phyloP scores from a whole-genome alignment of 2,113 vertebrate genomes.

The Psittacus erithacus region DNA sequence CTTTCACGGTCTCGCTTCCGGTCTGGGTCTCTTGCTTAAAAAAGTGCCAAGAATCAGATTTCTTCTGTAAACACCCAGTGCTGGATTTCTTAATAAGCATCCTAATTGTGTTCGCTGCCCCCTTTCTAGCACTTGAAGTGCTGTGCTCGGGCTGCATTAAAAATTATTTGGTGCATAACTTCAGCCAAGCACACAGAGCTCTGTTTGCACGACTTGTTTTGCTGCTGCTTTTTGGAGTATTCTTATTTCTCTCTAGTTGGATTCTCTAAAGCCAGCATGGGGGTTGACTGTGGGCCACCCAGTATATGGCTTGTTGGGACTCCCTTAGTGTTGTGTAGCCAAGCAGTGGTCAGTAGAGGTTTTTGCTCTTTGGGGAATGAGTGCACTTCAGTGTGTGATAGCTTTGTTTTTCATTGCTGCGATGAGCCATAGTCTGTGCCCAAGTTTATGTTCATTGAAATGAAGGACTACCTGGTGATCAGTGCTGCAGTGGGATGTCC shows the following conservation, averaged over 20 bases:
- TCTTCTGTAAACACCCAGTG: conserved; percentile 22
- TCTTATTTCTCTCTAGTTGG: background rate
- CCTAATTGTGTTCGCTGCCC: background rate
- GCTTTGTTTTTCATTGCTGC: background rate
- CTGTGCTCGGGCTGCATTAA: accelerated
- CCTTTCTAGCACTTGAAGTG: background rate
- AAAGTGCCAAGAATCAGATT: conserved; percentile 14
- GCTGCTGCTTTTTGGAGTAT: background rate
- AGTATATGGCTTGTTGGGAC: background rate
- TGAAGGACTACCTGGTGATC: background rate
- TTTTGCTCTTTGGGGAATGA: background rate
- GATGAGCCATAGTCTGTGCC: background rate
- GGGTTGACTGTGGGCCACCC: background rate
- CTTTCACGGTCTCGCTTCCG: conserved; percentile 7
- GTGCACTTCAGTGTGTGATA: background rate
- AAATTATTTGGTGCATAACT: background rate
- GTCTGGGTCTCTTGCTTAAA: background rate
- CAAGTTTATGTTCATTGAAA: accelerated
- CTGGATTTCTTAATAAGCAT: background rate
- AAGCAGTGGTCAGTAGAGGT: background rate
- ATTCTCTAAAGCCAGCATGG: background rate
- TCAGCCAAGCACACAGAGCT: background rate
- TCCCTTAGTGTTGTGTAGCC: background rate
- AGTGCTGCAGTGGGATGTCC: accelerated
- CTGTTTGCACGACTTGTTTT: conserved; percentile 10